Conservation (phyloP, 2,888 invertebrate species). For the Drosophila atroscutellata region DNA sequence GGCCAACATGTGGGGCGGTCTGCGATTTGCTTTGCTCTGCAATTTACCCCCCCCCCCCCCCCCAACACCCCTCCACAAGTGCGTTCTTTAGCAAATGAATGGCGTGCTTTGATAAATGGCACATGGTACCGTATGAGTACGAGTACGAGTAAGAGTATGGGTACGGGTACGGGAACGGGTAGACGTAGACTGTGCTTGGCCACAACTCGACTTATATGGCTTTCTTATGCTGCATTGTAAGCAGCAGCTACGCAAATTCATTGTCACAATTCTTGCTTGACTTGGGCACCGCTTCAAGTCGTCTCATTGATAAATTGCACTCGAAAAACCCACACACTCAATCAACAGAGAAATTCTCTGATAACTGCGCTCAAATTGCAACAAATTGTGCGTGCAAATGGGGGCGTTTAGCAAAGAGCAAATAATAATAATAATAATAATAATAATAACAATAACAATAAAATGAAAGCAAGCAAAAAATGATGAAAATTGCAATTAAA, state of each 20-base stretch:
- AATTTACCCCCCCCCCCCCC: slow-evolving; percentile 6
- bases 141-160: neutral
- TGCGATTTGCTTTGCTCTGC: slow-evolving; percentile 37
- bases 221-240: slow-evolving; percentile 20
- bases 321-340: slow-evolving; percentile 28
- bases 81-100: slow-evolving; percentile 52
- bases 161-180: neutral
- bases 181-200: slow-evolving; percentile 11
- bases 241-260: slow-evolving; percentile 40
- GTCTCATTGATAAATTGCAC: slow-evolving; percentile 40
- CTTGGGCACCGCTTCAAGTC: slow-evolving; percentile 11
- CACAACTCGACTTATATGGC: slow-evolving; percentile 49
- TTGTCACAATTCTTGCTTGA: slow-evolving; percentile 40
- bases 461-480: slow-evolving; percentile 1
- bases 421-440: neutral
- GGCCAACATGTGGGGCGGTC: slow-evolving; percentile 55
- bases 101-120: slow-evolving; percentile 61
- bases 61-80: too few relatives aligned
- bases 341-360: slow-evolving; percentile 16
- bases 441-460: neutral
- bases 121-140: slow-evolving; percentile 39
- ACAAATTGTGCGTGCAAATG: slow-evolving; percentile 18
- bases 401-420: slow-evolving; percentile 34
- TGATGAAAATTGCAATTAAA: slow-evolving; percentile 32
- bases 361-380: slow-evolving; percentile 35